Conservation (phyloP, 2,888 invertebrate species). For the Mayetiola destructor region DNA sequence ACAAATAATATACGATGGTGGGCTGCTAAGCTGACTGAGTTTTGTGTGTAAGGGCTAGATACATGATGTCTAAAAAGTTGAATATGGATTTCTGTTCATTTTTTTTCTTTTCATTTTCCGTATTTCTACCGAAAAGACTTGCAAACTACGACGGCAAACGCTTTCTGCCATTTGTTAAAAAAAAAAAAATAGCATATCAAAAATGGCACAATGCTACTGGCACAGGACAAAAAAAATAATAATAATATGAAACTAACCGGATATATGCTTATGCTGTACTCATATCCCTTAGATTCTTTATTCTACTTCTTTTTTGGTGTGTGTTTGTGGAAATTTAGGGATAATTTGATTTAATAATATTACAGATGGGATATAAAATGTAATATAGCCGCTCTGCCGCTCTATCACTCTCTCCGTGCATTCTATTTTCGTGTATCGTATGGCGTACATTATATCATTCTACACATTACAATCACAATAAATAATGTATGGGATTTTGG, state of each 20-base stretch:
- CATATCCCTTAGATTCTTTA: not conserved
- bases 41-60: not conserved
- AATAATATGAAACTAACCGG: slow-evolving; percentile 2
- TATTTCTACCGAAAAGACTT: not conserved
- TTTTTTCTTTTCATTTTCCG: not conserved
- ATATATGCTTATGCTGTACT: slow-evolving; percentile 11
- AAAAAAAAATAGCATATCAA: not conserved
- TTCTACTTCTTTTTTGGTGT: not conserved
- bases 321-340: not conserved
- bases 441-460: too few relatives aligned
- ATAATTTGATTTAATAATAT: slow-evolving; percentile 12
- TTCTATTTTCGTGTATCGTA: too few relatives aligned
- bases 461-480: not conserved
- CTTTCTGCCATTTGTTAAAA: not conserved
- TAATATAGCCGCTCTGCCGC: slow-evolving; percentile 2
- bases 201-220: too few relatives aligned
- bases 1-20: too few relatives aligned
- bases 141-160: not conserved
- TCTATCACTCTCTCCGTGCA: too few relatives aligned
- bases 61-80: not conserved
- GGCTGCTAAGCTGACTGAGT: not conserved
- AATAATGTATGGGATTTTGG: slow-evolving; percentile 12
- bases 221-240: too few relatives aligned
- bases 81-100: not conserved
- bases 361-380: slow-evolving; percentile 11